These are phyloP conservation scores for Acrocephalus arundinaceus DNA, from an alignment of 2,113 vertebrate species.

Conservation along the genomic window DNA sequence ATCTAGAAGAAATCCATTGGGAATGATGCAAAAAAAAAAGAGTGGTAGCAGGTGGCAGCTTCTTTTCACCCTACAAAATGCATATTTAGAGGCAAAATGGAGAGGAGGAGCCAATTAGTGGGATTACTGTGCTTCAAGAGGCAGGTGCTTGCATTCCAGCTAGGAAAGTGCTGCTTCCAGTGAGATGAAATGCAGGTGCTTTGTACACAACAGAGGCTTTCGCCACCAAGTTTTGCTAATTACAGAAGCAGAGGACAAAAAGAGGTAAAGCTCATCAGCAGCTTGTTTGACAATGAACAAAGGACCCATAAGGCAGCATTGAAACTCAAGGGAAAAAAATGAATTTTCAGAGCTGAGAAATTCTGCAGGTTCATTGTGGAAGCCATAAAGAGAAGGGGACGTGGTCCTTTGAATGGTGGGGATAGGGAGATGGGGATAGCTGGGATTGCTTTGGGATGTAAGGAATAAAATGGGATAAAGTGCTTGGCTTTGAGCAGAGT, in stretches of 20 bases:
- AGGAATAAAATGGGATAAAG: not conserved
- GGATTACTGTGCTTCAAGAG: constrained; percentile 58
- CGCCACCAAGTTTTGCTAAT: not conserved
- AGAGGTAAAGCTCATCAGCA: not conserved
- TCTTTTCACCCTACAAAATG: constrained; percentile 47
- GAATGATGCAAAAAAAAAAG: not conserved
- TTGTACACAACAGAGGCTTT: not conserved
- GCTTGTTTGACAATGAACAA: not conserved
- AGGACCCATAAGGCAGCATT: not conserved
- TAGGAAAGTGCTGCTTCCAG: constrained; percentile 1
- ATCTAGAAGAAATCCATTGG: not conserved
- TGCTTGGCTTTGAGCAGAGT: not conserved
- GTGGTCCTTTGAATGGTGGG: not conserved
- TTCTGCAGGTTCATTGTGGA: not conserved
- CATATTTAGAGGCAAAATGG: constrained; percentile 39
- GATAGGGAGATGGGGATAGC: rapidly evolving
- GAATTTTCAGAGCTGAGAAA: not conserved
- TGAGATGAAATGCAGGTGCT: constrained; percentile 10
- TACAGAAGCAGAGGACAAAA: not conserved
- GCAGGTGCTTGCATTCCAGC: constrained; percentile 47
- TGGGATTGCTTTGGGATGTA: not conserved
- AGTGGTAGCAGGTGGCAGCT: constrained; percentile 49
- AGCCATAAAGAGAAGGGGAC: not conserved
- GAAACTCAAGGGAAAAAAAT: not conserved
- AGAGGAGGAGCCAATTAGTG: constrained; percentile 55